These are phyloP conservation scores for Platypus cylindrus DNA, from an alignment of 2,888 invertebrate species.

Conservation along the genomic window DNA sequence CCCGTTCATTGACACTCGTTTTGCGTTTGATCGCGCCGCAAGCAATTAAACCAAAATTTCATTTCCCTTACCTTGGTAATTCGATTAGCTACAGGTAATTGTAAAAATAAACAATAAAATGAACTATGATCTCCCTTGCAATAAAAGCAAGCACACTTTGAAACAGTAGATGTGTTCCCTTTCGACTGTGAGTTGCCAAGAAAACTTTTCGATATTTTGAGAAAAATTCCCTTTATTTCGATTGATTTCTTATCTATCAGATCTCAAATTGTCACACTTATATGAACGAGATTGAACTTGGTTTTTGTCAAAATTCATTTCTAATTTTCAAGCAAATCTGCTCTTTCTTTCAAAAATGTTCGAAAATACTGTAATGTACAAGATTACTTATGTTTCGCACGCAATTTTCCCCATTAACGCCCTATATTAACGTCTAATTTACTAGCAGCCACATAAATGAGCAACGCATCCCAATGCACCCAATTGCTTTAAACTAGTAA, in stretches of 20 bases:
- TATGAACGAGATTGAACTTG: too few relatives aligned
- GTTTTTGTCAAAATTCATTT: not conserved
- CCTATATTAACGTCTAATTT: constrained; percentile 10
- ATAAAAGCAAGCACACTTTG: constrained; percentile 5
- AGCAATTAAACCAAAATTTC: constrained; percentile 3
- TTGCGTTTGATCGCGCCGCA: not conserved
- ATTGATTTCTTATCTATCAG: too few relatives aligned
- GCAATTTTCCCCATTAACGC: constrained; percentile 10
- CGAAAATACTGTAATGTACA: constrained; percentile 7
- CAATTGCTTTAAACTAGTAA: constrained; percentile 11
- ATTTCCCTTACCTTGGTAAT: not conserved
- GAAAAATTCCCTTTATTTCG: too few relatives aligned
- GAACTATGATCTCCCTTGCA: constrained; percentile 11
- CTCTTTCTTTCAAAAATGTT: constrained; percentile 11
- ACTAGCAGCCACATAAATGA: constrained; percentile 10
- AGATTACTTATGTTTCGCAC: not conserved
- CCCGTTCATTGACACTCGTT: not conserved
- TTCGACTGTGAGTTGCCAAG: not conserved
- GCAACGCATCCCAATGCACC: constrained; percentile 13
- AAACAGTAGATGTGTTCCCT: not conserved
- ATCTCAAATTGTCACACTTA: too few relatives aligned
- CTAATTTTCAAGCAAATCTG: constrained; percentile 10
- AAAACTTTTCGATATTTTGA: constrained; percentile 1
- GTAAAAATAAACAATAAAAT: constrained; percentile 8
- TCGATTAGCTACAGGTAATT: not conserved